Evolutionary conservation across 1,140 invertebrate species (phyloP).

Genomic region (Eurosta solidaginis): DNA sequence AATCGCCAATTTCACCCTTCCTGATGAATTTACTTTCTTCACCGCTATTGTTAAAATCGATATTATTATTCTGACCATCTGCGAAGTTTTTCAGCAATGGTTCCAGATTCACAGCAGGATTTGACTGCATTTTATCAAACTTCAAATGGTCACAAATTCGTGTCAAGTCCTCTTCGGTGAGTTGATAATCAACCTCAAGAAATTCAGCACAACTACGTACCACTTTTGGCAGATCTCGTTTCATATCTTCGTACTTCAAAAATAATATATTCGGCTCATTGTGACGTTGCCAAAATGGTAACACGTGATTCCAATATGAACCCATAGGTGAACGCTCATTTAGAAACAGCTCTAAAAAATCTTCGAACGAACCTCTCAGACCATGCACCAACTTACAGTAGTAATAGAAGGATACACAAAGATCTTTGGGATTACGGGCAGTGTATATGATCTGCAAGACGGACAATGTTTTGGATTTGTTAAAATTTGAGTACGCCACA

Average conservation of each 20-base stretch:
- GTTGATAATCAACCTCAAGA: conserved; percentile 65
- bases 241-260: conserved; percentile 86
- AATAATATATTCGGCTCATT: conserved; percentile 78
- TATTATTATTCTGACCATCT: conserved; percentile 61
- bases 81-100: conserved; percentile 64
- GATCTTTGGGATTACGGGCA: conserved; percentile 90
- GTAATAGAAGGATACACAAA: conserved; percentile 90
- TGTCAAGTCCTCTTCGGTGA: conserved; percentile 69
- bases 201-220: conserved; percentile 75
- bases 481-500: conserved; percentile 24
- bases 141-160: conserved; percentile 75
- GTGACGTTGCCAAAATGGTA: conserved; percentile 74
- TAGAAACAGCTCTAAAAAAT: conserved; percentile 80
- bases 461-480: no score
- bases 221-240: conserved; percentile 68
- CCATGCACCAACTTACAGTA: conserved; percentile 76
- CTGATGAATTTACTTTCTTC: conserved; percentile 70
- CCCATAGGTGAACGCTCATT: conserved; percentile 71
- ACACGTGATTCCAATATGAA: conserved; percentile 73
- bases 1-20: conserved; percentile 83
- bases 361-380: conserved; percentile 74
- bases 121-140: conserved; percentile 81
- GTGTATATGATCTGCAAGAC: conserved; percentile 80
- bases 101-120: conserved; percentile 76
- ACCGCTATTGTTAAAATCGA: conserved; percentile 59